These are phyloP conservation scores for Drosophila mimica DNA, from an alignment of 2,888 invertebrate species.

Conservation along the genomic window DNA sequence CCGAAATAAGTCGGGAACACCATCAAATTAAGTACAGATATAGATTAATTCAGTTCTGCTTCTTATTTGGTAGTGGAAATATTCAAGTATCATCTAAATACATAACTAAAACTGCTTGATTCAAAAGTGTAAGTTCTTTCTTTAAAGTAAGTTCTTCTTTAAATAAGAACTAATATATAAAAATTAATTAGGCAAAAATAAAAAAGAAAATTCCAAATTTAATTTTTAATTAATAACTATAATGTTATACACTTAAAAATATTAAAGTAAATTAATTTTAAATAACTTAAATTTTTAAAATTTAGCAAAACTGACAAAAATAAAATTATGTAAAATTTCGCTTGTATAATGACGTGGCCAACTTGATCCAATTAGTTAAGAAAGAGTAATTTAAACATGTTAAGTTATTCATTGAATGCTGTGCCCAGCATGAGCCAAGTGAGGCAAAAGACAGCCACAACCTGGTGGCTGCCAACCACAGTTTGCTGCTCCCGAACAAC, in stretches of 20 bases:
- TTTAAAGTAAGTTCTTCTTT: too few species aligned
- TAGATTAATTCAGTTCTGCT: neutral
- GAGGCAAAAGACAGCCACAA: constrained; percentile 38
- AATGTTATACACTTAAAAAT: neutral
- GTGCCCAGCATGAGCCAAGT: constrained; percentile 4
- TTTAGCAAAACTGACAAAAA: neutral
- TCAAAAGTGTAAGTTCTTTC: neutral
- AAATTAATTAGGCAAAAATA: neutral
- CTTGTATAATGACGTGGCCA: neutral
- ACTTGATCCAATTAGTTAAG: neutral
- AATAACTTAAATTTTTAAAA: neutral
- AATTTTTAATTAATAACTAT: neutral
- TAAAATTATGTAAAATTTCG: neutral
- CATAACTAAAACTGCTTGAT: neutral
- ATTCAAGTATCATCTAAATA: neutral
- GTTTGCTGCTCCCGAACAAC: constrained; percentile 33
- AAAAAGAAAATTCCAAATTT: neutral
- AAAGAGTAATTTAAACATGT: neutral
- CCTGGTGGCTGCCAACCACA: constrained; percentile 33
- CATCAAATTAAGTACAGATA: neutral
- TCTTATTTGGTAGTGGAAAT: neutral
- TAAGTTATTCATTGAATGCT: neutral
- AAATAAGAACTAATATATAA: neutral
- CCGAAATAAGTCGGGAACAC: neutral
- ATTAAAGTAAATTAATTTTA: neutral